Conservation (phyloP, 2,888 invertebrate genomes). For the Lepidonotus clava region DNA sequence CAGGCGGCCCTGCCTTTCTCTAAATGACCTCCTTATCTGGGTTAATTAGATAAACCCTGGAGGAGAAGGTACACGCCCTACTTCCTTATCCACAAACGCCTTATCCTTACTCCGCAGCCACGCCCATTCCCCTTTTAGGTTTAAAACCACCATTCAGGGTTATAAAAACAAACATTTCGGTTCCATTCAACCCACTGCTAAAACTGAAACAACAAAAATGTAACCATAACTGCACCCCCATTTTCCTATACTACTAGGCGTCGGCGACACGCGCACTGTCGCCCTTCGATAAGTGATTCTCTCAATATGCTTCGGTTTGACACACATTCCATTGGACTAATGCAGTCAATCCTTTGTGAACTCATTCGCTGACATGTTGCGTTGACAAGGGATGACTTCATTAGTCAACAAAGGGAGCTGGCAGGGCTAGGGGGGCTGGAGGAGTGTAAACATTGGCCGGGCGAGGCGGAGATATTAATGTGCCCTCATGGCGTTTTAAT, state of each 20-base stretch:
- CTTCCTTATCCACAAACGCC: neutral
- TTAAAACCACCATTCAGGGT: neutral
- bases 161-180: too few relatives aligned
- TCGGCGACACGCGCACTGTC: too few relatives aligned
- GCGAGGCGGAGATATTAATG: neutral
- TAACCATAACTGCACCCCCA: neutral
- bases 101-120: neutral
- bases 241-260: slow-evolving; percentile 3
- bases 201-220: neutral
- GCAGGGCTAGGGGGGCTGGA: neutral
- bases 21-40: slow-evolving; percentile 36
- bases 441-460: neutral
- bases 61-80: slow-evolving; percentile 9
- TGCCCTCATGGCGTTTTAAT: neutral
- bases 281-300: too few relatives aligned
- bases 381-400: slow-evolving; percentile 33
- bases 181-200: too few relatives aligned
- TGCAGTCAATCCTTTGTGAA: neutral
- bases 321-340: neutral
- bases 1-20: neutral
- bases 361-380: neutral
- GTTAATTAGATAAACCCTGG: slow-evolving; percentile 41
- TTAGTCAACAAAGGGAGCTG: slow-evolving; percentile 1
- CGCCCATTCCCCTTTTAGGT: neutral
- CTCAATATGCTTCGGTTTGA: too few relatives aligned